Percentiles rank a stretch among this genome's conserved stretches.
These are phyloP conservation scores for Chaetodon auriga DNA, from an alignment of 2,113 vertebrate species.

Conservation along the genomic window DNA sequence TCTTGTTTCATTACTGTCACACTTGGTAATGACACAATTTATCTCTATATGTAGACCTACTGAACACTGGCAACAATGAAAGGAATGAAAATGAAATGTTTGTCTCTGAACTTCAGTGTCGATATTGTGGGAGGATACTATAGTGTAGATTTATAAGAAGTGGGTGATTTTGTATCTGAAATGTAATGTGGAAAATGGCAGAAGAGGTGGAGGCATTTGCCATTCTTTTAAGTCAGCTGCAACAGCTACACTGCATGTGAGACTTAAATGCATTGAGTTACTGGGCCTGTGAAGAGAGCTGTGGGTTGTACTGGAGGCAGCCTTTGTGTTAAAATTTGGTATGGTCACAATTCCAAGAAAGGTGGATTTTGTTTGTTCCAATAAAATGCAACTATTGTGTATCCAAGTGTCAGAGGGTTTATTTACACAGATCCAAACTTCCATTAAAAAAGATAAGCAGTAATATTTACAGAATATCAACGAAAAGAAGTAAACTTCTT, in stretches of 20 bases:
- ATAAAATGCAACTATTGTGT: neutral
- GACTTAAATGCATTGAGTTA: neutral
- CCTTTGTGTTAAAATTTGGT: neutral
- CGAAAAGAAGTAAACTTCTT: neutral
- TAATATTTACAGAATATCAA: slow-evolving; percentile 42
- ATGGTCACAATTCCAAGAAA: slow-evolving; percentile 3
- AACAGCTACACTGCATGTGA: neutral
- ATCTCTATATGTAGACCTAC: neutral
- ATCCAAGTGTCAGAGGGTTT: neutral
- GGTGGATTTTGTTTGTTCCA: neutral
- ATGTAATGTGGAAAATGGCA: neutral
- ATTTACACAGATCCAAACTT: slow-evolving; percentile 20
- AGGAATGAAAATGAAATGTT: neutral
- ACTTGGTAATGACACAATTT: neutral
- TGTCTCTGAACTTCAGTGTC: neutral
- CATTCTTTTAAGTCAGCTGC: neutral
- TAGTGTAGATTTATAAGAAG: neutral
- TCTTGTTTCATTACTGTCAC: neutral
- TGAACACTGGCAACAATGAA: neutral
- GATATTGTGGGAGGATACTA: neutral
- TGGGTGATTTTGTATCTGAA: neutral
- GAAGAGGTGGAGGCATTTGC: neutral
- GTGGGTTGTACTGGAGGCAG: neutral
- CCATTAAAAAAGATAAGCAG: neutral
- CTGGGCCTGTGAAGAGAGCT: neutral